Evolutionary conservation across 2,797 vertebrate genomes (phyloP), one percentile per base, ranked within the genome.

Genomic region (Okamejei kenojei): DNA sequence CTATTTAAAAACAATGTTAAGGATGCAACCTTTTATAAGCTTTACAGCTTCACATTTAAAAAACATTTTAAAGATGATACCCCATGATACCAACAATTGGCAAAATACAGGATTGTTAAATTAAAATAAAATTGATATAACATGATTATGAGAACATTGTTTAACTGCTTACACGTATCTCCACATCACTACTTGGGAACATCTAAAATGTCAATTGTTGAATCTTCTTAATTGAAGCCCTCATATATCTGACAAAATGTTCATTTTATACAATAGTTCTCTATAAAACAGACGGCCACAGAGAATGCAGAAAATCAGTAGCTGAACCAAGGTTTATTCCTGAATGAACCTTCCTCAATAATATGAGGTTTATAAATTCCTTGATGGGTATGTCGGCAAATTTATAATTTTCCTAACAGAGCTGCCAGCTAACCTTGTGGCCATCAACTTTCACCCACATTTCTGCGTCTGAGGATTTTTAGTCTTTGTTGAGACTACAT

Each of bases 41-140:
- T 58, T 92, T 92, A 19, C 26, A 92, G 90, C 90, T 92, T 76
- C 26, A 76, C 26, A 23, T 76, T 92, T 91, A 76, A 92, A 91
- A 74, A 54, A 0, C 15, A 26, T 92, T 92, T 92, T 92, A 92
- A 92, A 92, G 71, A 74, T 92, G 90, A 76, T 92, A 92, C 23
- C 73, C 71, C 38, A 76, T 74, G 35, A 76, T 92, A 92, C 71
- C 90, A 92, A 92, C 90, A 92, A 73, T 6, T 58, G 7, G 54
- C 38, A 92, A 92, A 76, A 92, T 54, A 23, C 71, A 74, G 54
- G 73, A 92, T 76, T 92, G 90, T 92, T 76, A 92, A 91, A 92
- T 74, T 92, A 92, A 45, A 90, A 38, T 92, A 92, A 45, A 90
- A 38, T 90, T 23, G 71, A 45, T 91, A 76, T 71, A 92, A 71